These are phyloP conservation scores for Ceriagrion tenellum DNA, from an alignment of 2,888 invertebrate genomes.

Conservation along the genomic window DNA sequence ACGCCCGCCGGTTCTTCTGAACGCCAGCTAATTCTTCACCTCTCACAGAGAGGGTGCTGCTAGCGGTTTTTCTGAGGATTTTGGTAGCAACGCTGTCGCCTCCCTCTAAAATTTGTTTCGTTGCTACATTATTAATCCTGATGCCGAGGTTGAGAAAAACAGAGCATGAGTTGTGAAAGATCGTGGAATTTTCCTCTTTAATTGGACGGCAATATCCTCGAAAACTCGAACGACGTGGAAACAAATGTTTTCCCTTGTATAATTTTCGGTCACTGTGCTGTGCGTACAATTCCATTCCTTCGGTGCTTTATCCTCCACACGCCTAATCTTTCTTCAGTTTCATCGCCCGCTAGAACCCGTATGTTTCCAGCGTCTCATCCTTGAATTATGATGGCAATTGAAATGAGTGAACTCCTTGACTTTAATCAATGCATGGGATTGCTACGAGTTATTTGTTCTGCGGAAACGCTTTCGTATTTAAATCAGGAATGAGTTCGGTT, in stretches of 20 bases:
- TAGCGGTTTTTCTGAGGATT: conserved; percentile 1
- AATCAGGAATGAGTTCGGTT: neutral
- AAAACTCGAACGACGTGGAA: too few species aligned
- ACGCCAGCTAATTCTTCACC: neutral
- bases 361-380: neutral
- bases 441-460: neutral
- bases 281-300: too few species aligned
- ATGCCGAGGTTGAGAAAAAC: too few species aligned
- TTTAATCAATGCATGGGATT: conserved; percentile 14
- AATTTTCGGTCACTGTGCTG: too few species aligned
- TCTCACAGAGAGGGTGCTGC: conserved; percentile 57
- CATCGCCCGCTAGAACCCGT: neutral
- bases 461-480: conserved; percentile 23
- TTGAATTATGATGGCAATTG: neutral
- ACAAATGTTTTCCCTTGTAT: too few species aligned
- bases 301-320: too few species aligned
- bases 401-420: neutral
- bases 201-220: too few species aligned
- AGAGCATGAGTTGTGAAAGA: too few species aligned
- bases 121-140: too few species aligned
- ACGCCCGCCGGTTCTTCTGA: neutral
- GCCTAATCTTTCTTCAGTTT: too few species aligned
- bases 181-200: too few species aligned
- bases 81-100: neutral
- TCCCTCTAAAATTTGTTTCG: too few species aligned